Percentiles rank a stretch among this genome's conserved stretches.
phyloP scores from a whole-genome alignment of 2,113 vertebrate species.

The Sigmodon hispidus region DNA sequence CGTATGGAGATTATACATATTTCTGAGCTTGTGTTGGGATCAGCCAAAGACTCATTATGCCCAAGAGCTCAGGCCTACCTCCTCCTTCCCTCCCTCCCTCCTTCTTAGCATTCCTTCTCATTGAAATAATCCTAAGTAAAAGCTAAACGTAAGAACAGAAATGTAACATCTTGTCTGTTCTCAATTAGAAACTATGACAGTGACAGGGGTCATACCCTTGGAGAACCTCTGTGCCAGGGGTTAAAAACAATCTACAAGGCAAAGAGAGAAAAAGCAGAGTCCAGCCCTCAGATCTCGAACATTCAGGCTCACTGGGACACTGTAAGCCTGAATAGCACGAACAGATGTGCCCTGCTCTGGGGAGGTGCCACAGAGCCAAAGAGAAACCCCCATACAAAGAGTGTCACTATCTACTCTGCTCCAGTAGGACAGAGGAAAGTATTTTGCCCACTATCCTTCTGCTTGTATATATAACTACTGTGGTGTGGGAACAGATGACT shows the following conservation, averaged over 20 bases:
- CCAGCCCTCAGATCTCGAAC: background rate
- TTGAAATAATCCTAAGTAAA: background rate
- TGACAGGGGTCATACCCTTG: background rate
- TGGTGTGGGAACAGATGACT: background rate
- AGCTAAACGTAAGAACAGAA: background rate
- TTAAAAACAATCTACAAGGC: background rate
- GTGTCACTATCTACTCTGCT: background rate
- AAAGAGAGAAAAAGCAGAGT: background rate
- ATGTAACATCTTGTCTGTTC: background rate
- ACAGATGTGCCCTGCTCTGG: background rate
- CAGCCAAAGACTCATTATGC: background rate
- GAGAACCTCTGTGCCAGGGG: background rate
- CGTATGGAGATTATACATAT: too few relatives aligned
- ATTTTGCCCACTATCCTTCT: background rate
- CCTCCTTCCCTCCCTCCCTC: background rate
- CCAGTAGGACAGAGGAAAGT: background rate
- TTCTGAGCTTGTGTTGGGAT: background rate
- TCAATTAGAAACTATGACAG: background rate
- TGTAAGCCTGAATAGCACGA: background rate
- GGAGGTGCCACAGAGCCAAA: background rate
- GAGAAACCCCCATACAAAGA: too few relatives aligned
- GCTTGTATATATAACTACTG: background rate
- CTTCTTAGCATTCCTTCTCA: background rate
- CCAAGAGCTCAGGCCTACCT: background rate
- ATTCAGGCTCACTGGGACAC: accelerated